Percentiles rank a stretch among this genome's conserved stretches.
These are phyloP conservation scores for Cyphomyrmex costatus DNA, from an alignment of 1,140 invertebrate species.

Conservation along the genomic window DNA sequence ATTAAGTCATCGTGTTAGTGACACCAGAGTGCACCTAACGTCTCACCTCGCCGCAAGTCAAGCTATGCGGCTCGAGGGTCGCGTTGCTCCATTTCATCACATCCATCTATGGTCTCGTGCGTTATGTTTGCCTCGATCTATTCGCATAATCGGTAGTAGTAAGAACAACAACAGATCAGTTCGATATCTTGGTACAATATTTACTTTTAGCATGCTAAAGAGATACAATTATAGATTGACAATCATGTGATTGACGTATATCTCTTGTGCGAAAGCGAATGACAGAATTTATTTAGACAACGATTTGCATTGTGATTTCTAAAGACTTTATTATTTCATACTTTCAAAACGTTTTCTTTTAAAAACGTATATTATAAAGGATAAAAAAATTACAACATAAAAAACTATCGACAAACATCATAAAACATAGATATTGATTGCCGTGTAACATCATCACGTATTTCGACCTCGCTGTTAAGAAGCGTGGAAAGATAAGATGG, in stretches of 20 bases:
- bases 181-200: constrained; percentile 42
- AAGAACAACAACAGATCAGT: constrained; percentile 27
- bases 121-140: constrained; percentile 47
- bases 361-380: background rate
- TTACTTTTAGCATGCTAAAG: background rate
- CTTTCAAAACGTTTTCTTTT: background rate
- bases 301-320: background rate
- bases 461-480: background rate
- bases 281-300: background rate
- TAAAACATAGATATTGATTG: background rate
- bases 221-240: background rate
- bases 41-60: constrained; percentile 64
- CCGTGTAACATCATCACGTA: background rate
- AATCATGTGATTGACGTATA: constrained; percentile 19
- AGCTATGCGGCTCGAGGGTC: constrained; percentile 51
- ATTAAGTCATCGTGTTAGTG: constrained; percentile 73
- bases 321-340: background rate
- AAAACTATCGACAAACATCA: background rate
- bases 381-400: background rate
- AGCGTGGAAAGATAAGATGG: constrained; percentile 16
- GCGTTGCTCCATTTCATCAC: constrained; percentile 54
- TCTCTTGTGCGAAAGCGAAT: background rate
- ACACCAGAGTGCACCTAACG: constrained; percentile 74
- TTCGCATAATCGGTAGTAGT: background rate
- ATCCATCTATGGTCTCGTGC: constrained; percentile 40